Evolutionary conservation across 2,113 vertebrate species (phyloP).

Genomic region (Shinisaurus crocodilurus): DNA sequence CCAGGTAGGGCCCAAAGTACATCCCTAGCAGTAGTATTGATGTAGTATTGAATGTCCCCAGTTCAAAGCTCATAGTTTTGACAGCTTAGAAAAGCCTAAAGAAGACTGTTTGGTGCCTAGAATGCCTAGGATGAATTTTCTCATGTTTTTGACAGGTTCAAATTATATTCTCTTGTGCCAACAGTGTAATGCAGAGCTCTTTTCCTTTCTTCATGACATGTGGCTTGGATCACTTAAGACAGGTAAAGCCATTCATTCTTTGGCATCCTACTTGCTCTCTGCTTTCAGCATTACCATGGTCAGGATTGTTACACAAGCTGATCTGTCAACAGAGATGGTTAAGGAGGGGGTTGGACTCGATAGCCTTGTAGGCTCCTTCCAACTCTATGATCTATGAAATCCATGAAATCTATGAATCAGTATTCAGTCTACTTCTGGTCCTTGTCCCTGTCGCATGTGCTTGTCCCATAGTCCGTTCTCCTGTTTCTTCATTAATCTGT

Average conservation of each 20-base stretch:
- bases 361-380: too few relatives aligned
- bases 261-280: neutral
- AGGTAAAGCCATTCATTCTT: neutral
- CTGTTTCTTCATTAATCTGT: too few relatives aligned
- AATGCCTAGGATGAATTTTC: neutral
- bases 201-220: neutral
- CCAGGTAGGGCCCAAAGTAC: too few relatives aligned
- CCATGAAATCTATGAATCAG: too few relatives aligned
- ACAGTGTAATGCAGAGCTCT: neutral
- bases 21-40: too few relatives aligned
- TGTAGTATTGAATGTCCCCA: neutral
- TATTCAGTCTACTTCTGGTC: too few relatives aligned
- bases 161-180: neutral
- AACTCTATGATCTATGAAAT: too few relatives aligned
- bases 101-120: too few relatives aligned
- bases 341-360: too few relatives aligned
- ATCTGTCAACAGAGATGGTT: neutral
- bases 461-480: too few relatives aligned
- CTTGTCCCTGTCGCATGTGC: too few relatives aligned
- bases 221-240: neutral
- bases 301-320: neutral
- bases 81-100: neutral
- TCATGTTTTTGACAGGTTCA: neutral
- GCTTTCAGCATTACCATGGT: neutral
- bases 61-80: neutral